Conservation (phyloP, 2,113 vertebrate species). For the Raja brachyura region DNA sequence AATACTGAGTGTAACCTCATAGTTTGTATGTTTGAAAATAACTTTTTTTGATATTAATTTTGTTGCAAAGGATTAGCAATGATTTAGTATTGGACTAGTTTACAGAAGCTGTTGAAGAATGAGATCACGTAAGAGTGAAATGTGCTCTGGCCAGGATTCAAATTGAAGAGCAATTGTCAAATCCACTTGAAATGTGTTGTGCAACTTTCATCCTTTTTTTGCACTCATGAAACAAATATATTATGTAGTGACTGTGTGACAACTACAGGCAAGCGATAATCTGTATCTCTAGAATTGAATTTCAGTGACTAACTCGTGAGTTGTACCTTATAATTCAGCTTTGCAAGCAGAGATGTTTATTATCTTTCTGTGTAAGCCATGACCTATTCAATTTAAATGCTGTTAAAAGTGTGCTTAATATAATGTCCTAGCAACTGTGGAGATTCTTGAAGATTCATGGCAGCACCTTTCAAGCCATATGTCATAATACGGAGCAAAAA, state of each 20-base stretch:
- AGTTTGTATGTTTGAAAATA: not conserved
- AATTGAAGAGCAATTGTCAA: conserved; percentile 5
- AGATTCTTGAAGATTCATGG: not conserved
- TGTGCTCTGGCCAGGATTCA: not conserved
- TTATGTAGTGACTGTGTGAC: conserved; percentile 13
- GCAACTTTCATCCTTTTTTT: conserved; percentile 20
- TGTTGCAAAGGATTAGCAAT: not conserved
- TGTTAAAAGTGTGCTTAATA: not conserved
- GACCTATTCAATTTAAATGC: conserved; percentile 18
- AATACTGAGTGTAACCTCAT: not conserved
- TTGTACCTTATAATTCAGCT: not conserved
- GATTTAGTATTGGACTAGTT: not conserved
- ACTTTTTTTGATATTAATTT: not conserved
- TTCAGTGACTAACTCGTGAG: conserved; percentile 3
- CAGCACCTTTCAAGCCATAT: not conserved
- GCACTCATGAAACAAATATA: conserved; percentile 9
- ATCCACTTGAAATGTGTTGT: not conserved
- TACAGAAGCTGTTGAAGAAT: not conserved
- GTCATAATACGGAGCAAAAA: not conserved
- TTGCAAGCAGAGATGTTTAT: not conserved
- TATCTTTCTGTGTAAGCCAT: not conserved
- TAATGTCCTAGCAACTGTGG: not conserved
- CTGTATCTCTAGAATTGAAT: not conserved
- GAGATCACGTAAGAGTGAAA: not conserved
- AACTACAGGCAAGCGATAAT: not conserved